These are phyloP conservation scores for Saimiri boliviensis DNA, from an alignment of 2,113 vertebrate species.

Conservation along the genomic window DNA sequence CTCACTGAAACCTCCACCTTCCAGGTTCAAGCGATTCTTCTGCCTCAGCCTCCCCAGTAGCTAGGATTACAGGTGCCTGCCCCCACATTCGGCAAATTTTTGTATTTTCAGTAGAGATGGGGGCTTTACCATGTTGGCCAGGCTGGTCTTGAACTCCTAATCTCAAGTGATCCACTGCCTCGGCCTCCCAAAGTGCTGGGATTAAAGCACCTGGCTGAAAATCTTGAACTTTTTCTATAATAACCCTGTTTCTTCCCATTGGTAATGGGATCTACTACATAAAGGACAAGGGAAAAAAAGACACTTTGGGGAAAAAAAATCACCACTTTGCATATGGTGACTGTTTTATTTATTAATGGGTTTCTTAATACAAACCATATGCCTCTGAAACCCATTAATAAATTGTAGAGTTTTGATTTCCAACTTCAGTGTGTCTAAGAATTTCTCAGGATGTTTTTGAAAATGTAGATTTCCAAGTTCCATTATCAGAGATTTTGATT, in stretches of 20 bases:
- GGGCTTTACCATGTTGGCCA: no score
- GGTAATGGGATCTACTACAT: background rate
- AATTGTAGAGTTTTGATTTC: background rate
- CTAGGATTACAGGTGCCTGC: no score
- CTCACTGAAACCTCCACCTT: no score
- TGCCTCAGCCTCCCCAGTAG: no score
- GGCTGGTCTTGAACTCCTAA: no score
- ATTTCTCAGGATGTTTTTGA: background rate
- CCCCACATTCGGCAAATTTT: no score
- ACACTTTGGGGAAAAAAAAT: background rate
- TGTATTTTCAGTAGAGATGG: no score
- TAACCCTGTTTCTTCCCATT: background rate
- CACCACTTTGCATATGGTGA: background rate
- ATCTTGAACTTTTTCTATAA: background rate
- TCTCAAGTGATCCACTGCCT: no score
- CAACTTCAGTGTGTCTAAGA: background rate
- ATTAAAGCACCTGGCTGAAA: background rate
- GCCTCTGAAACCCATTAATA: background rate
- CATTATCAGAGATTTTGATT: background rate
- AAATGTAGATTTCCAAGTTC: background rate
- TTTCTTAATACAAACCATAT: background rate
- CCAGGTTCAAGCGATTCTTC: no score
- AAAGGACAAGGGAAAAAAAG: background rate
- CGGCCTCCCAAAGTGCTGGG: no score
- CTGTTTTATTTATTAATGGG: no score